Conservation (phyloP, 2,888 invertebrate species). For the Ferdinandea cuprea region DNA sequence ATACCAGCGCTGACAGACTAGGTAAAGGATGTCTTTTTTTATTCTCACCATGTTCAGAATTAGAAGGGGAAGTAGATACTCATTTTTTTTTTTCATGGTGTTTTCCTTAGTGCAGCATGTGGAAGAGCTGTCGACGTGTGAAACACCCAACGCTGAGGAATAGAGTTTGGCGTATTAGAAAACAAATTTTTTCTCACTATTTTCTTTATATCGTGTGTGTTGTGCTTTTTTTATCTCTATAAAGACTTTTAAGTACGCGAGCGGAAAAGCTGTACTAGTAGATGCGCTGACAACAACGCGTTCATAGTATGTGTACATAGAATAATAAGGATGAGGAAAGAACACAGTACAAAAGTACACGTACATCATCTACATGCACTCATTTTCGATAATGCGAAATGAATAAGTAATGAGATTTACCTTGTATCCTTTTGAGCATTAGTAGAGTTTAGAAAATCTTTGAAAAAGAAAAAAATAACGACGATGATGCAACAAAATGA, state of each 20-base stretch:
- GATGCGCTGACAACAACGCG: constrained; percentile 57
- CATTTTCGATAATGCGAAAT: constrained; percentile 74
- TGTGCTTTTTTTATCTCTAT: not conserved
- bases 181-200: constrained; percentile 59
- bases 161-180: constrained; percentile 57
- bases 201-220: constrained; percentile 25
- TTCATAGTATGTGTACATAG: constrained; percentile 36
- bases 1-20: constrained; percentile 11
- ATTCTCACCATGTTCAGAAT: constrained; percentile 24
- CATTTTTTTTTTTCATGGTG: constrained; percentile 31
- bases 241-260: constrained; percentile 30
- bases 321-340: constrained; percentile 47
- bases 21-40: constrained; percentile 3
- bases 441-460: constrained; percentile 58
- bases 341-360: constrained; percentile 34
- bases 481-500: constrained; percentile 33
- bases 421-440: constrained; percentile 71
- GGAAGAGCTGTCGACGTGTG: constrained; percentile 60
- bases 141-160: constrained; percentile 66
- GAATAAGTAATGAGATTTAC: constrained; percentile 74
- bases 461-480: constrained; percentile 16
- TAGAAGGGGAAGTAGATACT: constrained; percentile 31
- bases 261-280: constrained; percentile 25
- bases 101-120: constrained; percentile 32
- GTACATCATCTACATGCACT: constrained; percentile 61